Percentiles rank a stretch among this genome's conserved stretches.
These are phyloP conservation scores for Brotula barbata DNA, from an alignment of 2,797 vertebrate species.

Conservation along the genomic window DNA sequence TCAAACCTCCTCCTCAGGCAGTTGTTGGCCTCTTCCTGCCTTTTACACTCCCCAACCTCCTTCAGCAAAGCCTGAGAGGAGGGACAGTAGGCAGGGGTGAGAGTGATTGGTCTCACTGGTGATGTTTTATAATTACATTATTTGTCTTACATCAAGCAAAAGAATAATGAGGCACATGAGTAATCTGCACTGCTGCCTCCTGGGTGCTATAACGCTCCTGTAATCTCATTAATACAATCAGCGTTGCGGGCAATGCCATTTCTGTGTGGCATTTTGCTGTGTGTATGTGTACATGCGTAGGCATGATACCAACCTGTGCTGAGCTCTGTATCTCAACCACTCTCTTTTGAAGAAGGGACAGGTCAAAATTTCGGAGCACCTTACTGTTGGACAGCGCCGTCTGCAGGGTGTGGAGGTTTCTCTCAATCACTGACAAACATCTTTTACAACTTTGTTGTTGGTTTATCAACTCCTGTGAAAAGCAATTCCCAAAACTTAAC, in stretches of 20 bases:
- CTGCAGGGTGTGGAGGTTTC: constrained; percentile 87
- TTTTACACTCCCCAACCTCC: constrained; percentile 91
- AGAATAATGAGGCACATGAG: constrained; percentile 41
- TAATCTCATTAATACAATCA: constrained; percentile 55
- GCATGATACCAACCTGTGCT: constrained; percentile 82
- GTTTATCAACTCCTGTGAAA: constrained; percentile 85
- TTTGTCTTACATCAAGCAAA: constrained; percentile 49
- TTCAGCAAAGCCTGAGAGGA: constrained; percentile 86
- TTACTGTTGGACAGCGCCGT: constrained; percentile 82
- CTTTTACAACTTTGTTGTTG: constrained; percentile 95
- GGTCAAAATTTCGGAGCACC: constrained; percentile 84
- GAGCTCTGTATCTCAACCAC: constrained; percentile 85
- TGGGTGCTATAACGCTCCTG: constrained; percentile 46
- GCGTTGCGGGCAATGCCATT: constrained; percentile 19
- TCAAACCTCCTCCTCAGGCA: constrained; percentile 96
- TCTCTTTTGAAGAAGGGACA: constrained; percentile 87
- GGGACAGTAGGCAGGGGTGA: constrained; percentile 10
- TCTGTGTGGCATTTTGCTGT: constrained; percentile 18
- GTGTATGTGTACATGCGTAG: background rate
- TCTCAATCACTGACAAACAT: constrained; percentile 86
- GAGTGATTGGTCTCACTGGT: constrained; percentile 37
- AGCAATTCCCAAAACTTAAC: background rate
- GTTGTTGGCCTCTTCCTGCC: constrained; percentile 91
- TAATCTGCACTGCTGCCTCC: constrained; percentile 34
- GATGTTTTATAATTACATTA: constrained; percentile 51